Percentiles rank a stretch among this genome's conserved stretches.
phyloP scores from a whole-genome alignment of 1,140 invertebrate species.

The Heliconius congener region DNA sequence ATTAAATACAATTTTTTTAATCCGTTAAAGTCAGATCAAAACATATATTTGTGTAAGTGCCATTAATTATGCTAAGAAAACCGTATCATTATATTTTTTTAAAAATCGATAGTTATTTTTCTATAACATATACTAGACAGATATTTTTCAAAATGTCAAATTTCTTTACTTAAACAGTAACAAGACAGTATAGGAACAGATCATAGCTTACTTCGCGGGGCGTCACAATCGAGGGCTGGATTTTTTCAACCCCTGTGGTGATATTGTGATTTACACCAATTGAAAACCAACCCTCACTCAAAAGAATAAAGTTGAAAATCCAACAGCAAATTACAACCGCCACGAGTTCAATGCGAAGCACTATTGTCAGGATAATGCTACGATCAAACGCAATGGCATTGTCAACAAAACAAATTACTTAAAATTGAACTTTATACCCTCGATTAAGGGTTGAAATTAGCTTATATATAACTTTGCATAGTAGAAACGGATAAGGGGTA shows the following conservation, averaged over 20 bases:
- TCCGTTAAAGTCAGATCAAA: no score
- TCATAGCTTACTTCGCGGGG: slow-evolving; percentile 78
- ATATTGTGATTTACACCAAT: slow-evolving; percentile 52
- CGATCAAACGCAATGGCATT: slow-evolving; percentile 75
- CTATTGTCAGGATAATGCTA: slow-evolving; percentile 77
- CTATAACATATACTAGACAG: neutral
- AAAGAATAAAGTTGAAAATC: slow-evolving; percentile 51
- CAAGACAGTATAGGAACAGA: slow-evolving; percentile 69
- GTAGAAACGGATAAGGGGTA: slow-evolving; percentile 68
- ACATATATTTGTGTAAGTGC: no score
- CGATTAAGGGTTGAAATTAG: slow-evolving; percentile 40
- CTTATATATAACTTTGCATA: slow-evolving; percentile 39
- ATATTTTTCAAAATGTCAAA: neutral
- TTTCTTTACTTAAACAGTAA: slow-evolving; percentile 28
- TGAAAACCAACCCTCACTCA: slow-evolving; percentile 53
- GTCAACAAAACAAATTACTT: slow-evolving; percentile 44
- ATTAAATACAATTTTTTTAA: no score
- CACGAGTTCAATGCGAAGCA: slow-evolving; percentile 73
- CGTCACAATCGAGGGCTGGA: slow-evolving; percentile 73
- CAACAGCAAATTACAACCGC: slow-evolving; percentile 53
- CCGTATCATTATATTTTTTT: no score
- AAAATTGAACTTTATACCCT: slow-evolving; percentile 44
- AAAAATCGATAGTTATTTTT: neutral
- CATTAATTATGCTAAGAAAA: no score
- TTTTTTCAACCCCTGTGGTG: slow-evolving; percentile 76